These are phyloP conservation scores for Chrysogorgia sp. DNA, from an alignment of 92 coral and sea anemone species.

Conservation along the genomic window DNA sequence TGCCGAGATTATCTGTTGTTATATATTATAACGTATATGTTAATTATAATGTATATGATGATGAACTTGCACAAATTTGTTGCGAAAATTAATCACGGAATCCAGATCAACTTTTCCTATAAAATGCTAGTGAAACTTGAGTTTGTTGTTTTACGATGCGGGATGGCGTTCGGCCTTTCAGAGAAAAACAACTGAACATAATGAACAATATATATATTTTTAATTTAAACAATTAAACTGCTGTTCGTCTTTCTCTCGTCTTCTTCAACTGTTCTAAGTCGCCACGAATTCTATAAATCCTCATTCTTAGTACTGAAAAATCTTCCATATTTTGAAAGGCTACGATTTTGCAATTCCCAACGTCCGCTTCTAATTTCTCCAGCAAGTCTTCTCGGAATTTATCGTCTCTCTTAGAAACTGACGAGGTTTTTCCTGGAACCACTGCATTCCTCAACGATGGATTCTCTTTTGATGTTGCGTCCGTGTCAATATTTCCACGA, in stretches of 20 bases:
- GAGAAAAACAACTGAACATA: too few relatives aligned
- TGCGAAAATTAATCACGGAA: too few relatives aligned
- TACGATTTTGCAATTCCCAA: constrained; percentile 29
- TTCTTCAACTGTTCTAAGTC: constrained; percentile 13
- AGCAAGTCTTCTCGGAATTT: constrained; percentile 8
- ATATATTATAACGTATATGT: too few relatives aligned
- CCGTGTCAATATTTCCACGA: not conserved
- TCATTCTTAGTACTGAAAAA: constrained; percentile 30
- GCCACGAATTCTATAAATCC: constrained; percentile 28
- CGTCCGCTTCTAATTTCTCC: constrained; percentile 30
- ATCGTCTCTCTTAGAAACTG: not conserved
- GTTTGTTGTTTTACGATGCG: too few relatives aligned
- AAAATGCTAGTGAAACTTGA: too few relatives aligned
- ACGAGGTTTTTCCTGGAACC: not conserved
- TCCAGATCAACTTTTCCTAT: too few relatives aligned
- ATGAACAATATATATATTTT: not conserved
- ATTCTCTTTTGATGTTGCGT: not conserved
- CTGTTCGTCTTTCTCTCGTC: constrained; percentile 21
- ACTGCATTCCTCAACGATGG: not conserved
- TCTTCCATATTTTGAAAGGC: constrained; percentile 32
- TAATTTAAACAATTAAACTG: not conserved
- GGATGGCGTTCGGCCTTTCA: too few relatives aligned
- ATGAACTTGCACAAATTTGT: too few relatives aligned
- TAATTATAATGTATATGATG: too few relatives aligned
- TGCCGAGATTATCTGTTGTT: too few relatives aligned